These are phyloP conservation scores for Lobophora halterata DNA, from an alignment of 2,888 invertebrate species.

Conservation along the genomic window DNA sequence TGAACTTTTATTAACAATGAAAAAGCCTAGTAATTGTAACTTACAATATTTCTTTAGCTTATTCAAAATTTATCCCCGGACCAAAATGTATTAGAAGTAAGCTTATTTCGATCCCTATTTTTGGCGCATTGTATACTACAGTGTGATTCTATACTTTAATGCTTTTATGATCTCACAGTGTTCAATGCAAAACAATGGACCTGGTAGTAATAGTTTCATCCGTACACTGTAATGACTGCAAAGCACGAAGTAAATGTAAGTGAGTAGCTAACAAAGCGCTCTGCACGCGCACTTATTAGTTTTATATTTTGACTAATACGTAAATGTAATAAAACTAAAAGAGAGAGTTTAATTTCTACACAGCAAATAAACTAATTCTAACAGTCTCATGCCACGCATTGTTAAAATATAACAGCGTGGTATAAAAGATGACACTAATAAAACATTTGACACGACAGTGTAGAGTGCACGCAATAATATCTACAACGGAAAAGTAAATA, in stretches of 20 bases:
- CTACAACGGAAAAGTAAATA: no score
- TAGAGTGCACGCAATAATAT: slow-evolving; percentile 9
- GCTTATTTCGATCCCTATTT: no score
- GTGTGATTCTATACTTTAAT: no score
- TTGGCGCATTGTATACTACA: no score
- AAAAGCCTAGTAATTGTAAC: no score
- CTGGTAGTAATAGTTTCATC: slow-evolving; percentile 8
- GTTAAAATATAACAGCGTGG: slow-evolving; percentile 1
- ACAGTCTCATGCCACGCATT: slow-evolving; percentile 8
- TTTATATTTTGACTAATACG: slow-evolving; percentile 6
- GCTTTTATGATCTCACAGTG: no score
- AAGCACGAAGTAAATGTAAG: slow-evolving; percentile 8
- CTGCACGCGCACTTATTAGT: slow-evolving; percentile 1
- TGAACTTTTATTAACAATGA: no score
- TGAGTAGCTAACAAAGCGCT: slow-evolving; percentile 1
- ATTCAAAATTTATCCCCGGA: no score
- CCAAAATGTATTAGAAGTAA: no score
- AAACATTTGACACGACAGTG: slow-evolving; percentile 11
- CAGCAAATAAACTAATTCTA: slow-evolving; percentile 13
- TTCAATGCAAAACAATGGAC: slow-evolving; percentile 12
- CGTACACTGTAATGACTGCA: slow-evolving; percentile 4
- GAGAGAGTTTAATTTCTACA: slow-evolving; percentile 16
- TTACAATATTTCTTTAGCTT: no score
- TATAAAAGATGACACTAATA: slow-evolving; percentile 1
- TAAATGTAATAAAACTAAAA: no score